Evolutionary conservation across 2,888 invertebrate genomes (phyloP), one percentile per base, ranked within the genome.

Genomic region (Tachina lurida): DNA sequence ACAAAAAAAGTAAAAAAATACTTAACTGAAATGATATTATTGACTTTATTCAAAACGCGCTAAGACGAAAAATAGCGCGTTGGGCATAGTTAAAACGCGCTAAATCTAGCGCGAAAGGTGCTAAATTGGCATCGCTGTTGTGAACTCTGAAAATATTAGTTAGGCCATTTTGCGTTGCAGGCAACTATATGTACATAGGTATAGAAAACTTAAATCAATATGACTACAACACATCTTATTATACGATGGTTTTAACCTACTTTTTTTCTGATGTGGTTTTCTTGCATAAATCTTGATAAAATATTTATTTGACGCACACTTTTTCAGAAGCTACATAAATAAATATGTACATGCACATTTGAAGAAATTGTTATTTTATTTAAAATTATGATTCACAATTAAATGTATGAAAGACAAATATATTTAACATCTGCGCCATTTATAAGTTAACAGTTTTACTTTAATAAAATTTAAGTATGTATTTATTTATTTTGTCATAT

Each of bases 231-330:
- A 43, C 19, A 43, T 45, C 22, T 19, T 60, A 15, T 31, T 68
- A 45, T 56, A 17, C 22, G 49, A 41, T 65, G 68, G 60, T 60
- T 60, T 58, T 84, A 65, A n/a, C 70, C 85, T 15, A 78, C 63
- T 73, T 81, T 77, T 60, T 8, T 54, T 17, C 15, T 13, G n/a
- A 60, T 10, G 41, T 60, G 19, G 17, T 67, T 60, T 70, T 63
- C 52, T 71, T 58, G 52, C 12, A 43, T 60, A 73, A 58, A 60
- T 68, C 70, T 62, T 19, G 52, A 62, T 31, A 41, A 15, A 60
- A 52, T 43, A 75, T 43, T 43, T 56, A 70, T 56, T 76, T 76
- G 65, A 45, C 45, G 17, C 39, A 45, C 43, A 19, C 49, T 17
- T 43, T 10, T 17, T 49, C 10, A 19, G 5, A 10, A 31, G 60